Percentiles rank a stretch among this genome's conserved stretches.
These are phyloP conservation scores for Synergus japonicus DNA, from an alignment of 2,888 invertebrate species.

Conservation along the genomic window DNA sequence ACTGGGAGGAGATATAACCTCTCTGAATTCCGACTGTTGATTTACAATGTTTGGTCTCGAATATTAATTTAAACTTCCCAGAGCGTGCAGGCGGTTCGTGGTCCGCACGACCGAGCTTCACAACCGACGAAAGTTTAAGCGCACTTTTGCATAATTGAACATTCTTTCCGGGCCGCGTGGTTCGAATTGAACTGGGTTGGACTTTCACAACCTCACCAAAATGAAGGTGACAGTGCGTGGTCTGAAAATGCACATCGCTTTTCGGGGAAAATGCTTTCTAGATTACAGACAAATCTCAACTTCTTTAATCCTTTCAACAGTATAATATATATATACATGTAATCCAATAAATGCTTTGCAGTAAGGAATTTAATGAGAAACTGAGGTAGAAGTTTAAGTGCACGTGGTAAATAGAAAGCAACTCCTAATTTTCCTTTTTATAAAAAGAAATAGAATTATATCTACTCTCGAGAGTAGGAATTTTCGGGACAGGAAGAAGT, in stretches of 20 bases:
- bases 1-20: slow-evolving; percentile 35
- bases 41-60: slow-evolving; percentile 70
- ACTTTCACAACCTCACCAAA: slow-evolving; percentile 50
- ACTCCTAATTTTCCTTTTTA: not conserved
- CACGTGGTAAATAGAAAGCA: not conserved
- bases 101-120: slow-evolving; percentile 56
- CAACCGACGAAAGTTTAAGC: slow-evolving; percentile 60
- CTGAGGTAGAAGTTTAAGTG: not conserved
- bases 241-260: slow-evolving; percentile 47
- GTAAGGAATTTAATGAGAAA: not conserved
- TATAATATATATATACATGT: no score
- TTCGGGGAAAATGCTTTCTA: slow-evolving; percentile 50
- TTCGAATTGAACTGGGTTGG: slow-evolving; percentile 54
- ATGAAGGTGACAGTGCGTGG: slow-evolving; percentile 57
- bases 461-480: not conserved
- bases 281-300: slow-evolving; percentile 11
- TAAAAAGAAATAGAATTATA: not conserved
- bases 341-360: no score
- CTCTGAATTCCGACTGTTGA: slow-evolving; percentile 59
- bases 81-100: slow-evolving; percentile 54
- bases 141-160: slow-evolving; percentile 74
- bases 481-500: slow-evolving; percentile 3
- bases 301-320: not conserved
- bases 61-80: slow-evolving; percentile 73
- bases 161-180: slow-evolving; percentile 63